phyloP scores from a whole-genome alignment of 2,888 invertebrate species.

The Masnerella sp. region DNA sequence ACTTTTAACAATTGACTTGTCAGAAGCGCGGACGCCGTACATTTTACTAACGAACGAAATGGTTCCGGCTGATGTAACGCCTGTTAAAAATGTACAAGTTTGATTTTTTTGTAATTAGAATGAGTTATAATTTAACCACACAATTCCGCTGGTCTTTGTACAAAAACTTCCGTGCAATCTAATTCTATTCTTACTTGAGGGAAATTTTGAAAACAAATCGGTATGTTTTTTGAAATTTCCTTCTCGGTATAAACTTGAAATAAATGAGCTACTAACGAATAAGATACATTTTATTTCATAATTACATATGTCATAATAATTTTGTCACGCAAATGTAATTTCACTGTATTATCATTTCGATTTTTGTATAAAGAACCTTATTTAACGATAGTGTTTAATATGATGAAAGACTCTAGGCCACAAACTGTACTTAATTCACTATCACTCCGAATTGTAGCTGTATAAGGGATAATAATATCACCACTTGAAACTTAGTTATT shows the following conservation, averaged over 20 bases:
- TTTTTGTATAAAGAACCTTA: neutral
- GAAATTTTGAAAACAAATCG: conserved; percentile 64
- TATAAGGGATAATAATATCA: conserved; percentile 7
- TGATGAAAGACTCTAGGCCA: neutral
- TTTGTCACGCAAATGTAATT: conserved; percentile 1
- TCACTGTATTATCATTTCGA: neutral
- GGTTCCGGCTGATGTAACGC: conserved; percentile 63
- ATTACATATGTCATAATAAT: conserved; percentile 9
- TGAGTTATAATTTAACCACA: conserved; percentile 59
- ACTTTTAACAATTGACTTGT: conserved; percentile 44
- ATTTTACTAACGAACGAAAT: conserved; percentile 63
- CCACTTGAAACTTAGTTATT: conserved; percentile 8
- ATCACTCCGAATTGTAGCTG: conserved; percentile 3
- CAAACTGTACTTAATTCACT: conserved; percentile 10
- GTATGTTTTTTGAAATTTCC: conserved; percentile 62
- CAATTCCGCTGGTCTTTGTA: conserved; percentile 60
- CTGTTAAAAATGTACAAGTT: conserved; percentile 20
- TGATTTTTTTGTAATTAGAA: conserved; percentile 62
- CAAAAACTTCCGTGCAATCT: conserved; percentile 65
- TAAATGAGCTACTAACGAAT: neutral
- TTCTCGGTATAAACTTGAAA: neutral
- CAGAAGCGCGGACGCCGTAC: conserved; percentile 52
- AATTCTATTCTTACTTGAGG: conserved; percentile 62
- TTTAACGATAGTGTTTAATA: neutral
- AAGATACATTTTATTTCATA: conserved; percentile 5